phyloP scores from a whole-genome alignment of 2,797 vertebrate genomes.

The Acanthis flammea region DNA sequence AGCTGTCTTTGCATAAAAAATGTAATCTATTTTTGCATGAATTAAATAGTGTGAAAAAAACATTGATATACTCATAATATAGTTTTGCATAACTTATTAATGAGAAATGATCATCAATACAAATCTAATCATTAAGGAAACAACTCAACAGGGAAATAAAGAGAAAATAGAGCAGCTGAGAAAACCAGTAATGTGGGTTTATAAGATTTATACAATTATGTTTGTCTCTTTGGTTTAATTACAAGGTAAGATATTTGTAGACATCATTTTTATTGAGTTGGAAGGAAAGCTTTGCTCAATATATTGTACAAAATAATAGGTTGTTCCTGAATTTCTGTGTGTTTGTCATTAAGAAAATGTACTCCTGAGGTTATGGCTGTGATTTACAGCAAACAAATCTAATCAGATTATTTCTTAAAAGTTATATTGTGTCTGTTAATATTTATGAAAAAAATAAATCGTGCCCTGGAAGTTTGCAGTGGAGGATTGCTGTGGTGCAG shows the following conservation, averaged over 20 bases:
- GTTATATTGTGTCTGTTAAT: background rate
- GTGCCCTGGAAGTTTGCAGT: background rate
- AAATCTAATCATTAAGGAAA: slow-evolving; percentile 31
- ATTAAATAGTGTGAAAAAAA: background rate
- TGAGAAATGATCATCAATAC: slow-evolving; percentile 16
- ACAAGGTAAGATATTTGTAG: background rate
- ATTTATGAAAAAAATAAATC: slow-evolving; percentile 39
- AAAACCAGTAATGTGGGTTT: background rate
- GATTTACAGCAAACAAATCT: slow-evolving; percentile 6
- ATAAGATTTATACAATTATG: background rate
- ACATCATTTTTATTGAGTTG: background rate
- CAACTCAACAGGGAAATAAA: background rate
- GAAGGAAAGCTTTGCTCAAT: background rate
- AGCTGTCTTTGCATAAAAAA: background rate
- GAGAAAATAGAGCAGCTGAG: background rate
- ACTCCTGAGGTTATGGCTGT: background rate
- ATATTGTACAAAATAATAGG: background rate
- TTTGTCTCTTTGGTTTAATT: slow-evolving; percentile 45
- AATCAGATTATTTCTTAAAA: slow-evolving; percentile 38
- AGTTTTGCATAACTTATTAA: background rate
- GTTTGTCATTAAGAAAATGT: background rate
- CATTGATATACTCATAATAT: background rate
- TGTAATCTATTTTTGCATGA: background rate
- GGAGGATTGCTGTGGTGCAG: background rate
- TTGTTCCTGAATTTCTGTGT: background rate